Evolutionary conservation across 2,113 vertebrate species (phyloP).

Genomic region (Oryzias woworae): DNA sequence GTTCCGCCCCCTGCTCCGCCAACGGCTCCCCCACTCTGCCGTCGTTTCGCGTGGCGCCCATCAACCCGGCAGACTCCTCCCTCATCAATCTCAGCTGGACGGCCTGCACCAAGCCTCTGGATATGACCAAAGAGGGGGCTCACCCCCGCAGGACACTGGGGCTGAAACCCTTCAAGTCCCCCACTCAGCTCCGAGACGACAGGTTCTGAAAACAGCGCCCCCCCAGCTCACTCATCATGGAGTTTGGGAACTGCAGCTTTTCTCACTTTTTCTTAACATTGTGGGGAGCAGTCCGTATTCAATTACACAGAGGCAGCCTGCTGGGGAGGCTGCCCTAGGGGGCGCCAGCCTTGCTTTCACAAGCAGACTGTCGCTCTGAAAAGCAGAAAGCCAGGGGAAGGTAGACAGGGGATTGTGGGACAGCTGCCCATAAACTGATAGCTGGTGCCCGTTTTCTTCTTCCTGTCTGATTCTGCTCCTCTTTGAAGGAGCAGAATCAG

Average conservation of each 20-base stretch:
- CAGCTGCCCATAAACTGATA: constrained; percentile 49
- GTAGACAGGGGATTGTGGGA: constrained; percentile 43
- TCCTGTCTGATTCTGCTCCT: constrained; percentile 22
- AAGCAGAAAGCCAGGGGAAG: constrained; percentile 40
- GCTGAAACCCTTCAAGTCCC: constrained; percentile 78
- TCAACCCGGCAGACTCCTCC: constrained; percentile 70
- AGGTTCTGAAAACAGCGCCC: constrained; percentile 63
- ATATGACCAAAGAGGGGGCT: constrained; percentile 74
- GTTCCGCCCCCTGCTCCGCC: constrained; percentile 77
- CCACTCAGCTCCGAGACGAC: constrained; percentile 71
- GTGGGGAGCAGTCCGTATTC: constrained; percentile 20
- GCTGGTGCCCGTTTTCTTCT: constrained; percentile 44
- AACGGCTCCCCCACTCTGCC: constrained; percentile 78
- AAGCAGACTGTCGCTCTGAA: constrained; percentile 39
- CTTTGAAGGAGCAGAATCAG: constrained; percentile 51
- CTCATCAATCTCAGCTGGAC: constrained; percentile 75
- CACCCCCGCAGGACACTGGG: constrained; percentile 70
- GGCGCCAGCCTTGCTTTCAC: constrained; percentile 23
- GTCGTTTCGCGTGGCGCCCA: constrained; percentile 63
- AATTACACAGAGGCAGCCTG: constrained; percentile 3
- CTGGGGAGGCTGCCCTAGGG: constrained; percentile 12
- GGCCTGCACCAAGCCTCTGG: constrained; percentile 52
- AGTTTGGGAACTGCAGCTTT: constrained; percentile 5
- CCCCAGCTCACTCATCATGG: neutral
- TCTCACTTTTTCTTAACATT: constrained; percentile 16